phyloP scores from a whole-genome alignment of 1,140 invertebrate species.

The Micrasema minimum region DNA sequence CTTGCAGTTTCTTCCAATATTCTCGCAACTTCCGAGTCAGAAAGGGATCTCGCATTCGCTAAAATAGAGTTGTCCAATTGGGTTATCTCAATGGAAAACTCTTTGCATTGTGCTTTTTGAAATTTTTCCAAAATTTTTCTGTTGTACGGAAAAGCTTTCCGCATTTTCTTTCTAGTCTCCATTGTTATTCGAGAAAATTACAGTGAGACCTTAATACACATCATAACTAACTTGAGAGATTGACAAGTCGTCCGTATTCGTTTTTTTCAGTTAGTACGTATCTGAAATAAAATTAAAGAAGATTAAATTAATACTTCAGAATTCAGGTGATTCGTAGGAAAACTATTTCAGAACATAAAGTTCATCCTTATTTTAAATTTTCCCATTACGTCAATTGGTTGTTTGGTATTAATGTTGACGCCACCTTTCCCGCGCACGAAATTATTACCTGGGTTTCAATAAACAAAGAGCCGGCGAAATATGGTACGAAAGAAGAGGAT shows the following conservation, averaged over 20 bases:
- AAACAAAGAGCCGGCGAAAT: neutral
- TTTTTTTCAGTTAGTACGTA: no score
- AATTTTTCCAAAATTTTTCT: conserved; percentile 54
- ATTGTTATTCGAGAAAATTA: conserved; percentile 41
- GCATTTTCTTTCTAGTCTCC: conserved; percentile 56
- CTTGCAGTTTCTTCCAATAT: conserved; percentile 15
- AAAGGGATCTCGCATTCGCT: conserved; percentile 59
- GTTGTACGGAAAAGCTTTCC: conserved; percentile 57
- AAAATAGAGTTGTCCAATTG: conserved; percentile 6
- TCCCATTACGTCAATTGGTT: conserved; percentile 45
- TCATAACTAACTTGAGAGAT: neutral
- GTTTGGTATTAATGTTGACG: conserved; percentile 49
- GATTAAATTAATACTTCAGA: no score
- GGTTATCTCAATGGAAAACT: conserved; percentile 61
- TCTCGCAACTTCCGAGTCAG: conserved; percentile 55
- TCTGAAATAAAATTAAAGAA: no score
- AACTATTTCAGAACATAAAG: neutral
- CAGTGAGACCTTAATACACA: no score
- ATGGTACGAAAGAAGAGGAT: neutral
- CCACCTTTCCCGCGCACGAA: conserved; percentile 65
- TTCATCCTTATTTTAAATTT: neutral
- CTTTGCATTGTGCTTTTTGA: conserved; percentile 63
- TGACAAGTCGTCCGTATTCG: neutral
- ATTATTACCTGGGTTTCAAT: neutral
- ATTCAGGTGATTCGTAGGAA: no score